These are phyloP conservation scores for Proteles cristata DNA, from an alignment of 2,113 vertebrate species.

Conservation along the genomic window DNA sequence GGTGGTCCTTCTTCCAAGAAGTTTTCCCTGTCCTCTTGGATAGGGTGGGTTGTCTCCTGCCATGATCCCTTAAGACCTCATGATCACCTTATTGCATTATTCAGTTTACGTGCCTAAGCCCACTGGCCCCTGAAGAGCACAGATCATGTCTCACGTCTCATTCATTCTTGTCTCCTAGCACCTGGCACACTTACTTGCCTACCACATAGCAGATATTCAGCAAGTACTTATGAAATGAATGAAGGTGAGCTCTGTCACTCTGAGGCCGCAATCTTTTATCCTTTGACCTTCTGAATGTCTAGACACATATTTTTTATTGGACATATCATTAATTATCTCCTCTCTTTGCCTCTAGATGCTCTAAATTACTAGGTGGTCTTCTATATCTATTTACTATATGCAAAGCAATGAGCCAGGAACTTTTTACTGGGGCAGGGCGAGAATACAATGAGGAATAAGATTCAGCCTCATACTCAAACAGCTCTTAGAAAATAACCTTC, in stretches of 20 bases:
- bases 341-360: neutral
- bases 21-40: neutral
- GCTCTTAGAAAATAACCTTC: constrained; percentile 22
- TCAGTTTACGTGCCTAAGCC: neutral
- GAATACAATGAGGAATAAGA: constrained; percentile 40
- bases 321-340: neutral
- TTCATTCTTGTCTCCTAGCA: neutral
- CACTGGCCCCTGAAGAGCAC: neutral
- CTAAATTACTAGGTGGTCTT: constrained; percentile 8
- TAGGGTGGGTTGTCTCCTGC: neutral
- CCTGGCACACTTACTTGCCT: neutral
- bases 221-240: neutral
- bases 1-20: neutral
- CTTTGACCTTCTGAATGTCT: constrained; percentile 15
- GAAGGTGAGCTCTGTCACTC: constrained; percentile 7
- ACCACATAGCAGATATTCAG: constrained; percentile 9
- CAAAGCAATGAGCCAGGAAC: neutral
- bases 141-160: constrained; percentile 8
- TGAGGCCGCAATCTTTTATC: neutral
- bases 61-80: neutral
- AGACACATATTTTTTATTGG: neutral
- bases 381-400: neutral
- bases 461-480: neutral
- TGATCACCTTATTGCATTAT: neutral
- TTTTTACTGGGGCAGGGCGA: neutral